phyloP scores from a whole-genome alignment of 1,140 invertebrate species.

The Tenebrio molitor region DNA sequence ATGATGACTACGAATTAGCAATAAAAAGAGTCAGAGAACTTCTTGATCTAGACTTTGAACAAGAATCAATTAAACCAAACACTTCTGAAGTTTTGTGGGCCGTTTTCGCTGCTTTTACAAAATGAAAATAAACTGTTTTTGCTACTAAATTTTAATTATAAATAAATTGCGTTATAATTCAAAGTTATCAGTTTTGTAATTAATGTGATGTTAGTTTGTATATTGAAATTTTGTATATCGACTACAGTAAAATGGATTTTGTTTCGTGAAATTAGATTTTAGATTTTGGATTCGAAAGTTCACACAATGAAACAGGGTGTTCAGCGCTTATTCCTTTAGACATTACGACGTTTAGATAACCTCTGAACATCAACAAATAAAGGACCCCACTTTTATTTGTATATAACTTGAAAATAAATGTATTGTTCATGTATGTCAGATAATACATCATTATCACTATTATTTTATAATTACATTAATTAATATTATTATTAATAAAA shows the following conservation, averaged over 20 bases:
- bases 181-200: constrained; percentile 41
- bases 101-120: constrained; percentile 97
- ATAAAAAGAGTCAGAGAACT: constrained; percentile 97
- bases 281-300: background rate
- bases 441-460: constrained; percentile 17
- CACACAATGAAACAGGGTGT: constrained; percentile 32
- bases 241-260: constrained; percentile 1
- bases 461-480: constrained; percentile 38
- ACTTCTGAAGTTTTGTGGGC: constrained; percentile 97
- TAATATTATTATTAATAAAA: background rate
- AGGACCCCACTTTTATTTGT: constrained; percentile 18
- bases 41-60: constrained; percentile 96
- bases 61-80: constrained; percentile 89
- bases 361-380: background rate
- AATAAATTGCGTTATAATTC: constrained; percentile 43
- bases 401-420: constrained; percentile 23
- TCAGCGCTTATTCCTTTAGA: constrained; percentile 7
- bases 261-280: background rate
- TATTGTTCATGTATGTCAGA: constrained; percentile 34
- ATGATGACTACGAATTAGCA: constrained; percentile 98
- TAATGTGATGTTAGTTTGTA: constrained; percentile 46
- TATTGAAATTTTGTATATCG: constrained; percentile 38
- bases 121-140: constrained; percentile 74
- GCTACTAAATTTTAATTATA: constrained; percentile 34
- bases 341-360: background rate